A percentile compares a stretch with the other conserved stretches of the same genome.
Conservation (phyloP, 1,140 invertebrate genomes). For the Battus philenor region DNA sequence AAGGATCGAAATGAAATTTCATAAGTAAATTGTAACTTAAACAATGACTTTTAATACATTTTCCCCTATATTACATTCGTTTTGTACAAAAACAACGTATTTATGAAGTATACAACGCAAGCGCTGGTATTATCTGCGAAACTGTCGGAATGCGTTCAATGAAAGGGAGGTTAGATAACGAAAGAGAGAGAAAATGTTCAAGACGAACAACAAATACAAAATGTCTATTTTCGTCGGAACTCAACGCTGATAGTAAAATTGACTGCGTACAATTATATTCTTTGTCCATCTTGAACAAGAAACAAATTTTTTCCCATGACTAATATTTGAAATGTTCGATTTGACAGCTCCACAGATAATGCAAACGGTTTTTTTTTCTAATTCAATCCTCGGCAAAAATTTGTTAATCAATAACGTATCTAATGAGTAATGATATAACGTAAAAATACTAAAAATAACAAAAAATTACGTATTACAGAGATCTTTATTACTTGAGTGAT, state of each 20-base stretch:
- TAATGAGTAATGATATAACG: conserved; percentile 24
- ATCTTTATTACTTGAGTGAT: conserved; percentile 36
- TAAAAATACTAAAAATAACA: conserved; percentile 41
- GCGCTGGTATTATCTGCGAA: conserved; percentile 8
- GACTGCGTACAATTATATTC: not conserved
- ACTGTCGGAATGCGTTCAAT: not conserved
- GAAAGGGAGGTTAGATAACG: not conserved
- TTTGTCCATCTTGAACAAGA: not conserved
- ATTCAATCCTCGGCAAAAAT: conserved; percentile 40
- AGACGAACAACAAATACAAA: conserved; percentile 5
- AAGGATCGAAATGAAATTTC: conserved; percentile 44
- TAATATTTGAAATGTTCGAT: not conserved
- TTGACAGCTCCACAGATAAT: conserved; percentile 14
- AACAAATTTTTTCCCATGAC: not conserved
- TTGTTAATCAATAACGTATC: conserved; percentile 18
- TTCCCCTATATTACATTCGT: conserved; percentile 64
- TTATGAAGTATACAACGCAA: conserved; percentile 45
- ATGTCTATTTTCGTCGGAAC: conserved; percentile 9
- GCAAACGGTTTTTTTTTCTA: conserved; percentile 25
- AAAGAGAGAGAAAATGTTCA: conserved; percentile 9
- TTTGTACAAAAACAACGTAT: conserved; percentile 68
- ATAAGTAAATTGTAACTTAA: conserved; percentile 60
- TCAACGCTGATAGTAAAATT: conserved; percentile 1
- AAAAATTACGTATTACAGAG: conserved; percentile 58
- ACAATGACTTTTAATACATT: conserved; percentile 70